A percentile compares a stretch with the other conserved stretches of the same genome.
Conservation (phyloP, 1,140 invertebrate genomes). For the Psilanteris sp. region DNA sequence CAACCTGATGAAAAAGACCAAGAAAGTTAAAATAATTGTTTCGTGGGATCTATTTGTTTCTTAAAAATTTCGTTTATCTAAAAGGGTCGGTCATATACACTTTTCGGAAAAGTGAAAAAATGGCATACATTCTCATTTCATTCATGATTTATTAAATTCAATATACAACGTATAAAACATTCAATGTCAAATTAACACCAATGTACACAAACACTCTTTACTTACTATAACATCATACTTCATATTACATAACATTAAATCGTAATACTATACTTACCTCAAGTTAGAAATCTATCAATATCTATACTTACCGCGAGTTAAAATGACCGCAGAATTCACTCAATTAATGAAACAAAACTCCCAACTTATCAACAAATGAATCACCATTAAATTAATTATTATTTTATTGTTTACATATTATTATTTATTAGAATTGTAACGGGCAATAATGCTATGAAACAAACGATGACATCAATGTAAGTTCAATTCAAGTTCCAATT, state of each 20-base stretch:
- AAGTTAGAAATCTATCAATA: conserved; percentile 31
- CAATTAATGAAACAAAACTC: conserved; percentile 15
- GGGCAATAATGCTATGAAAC: too few species aligned
- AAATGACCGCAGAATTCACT: conserved; percentile 33
- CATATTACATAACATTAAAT: conserved; percentile 33
- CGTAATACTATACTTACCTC: conserved; percentile 35
- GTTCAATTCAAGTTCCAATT: too few species aligned
- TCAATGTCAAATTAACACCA: conserved; percentile 2
- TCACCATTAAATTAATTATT: conserved; percentile 3
- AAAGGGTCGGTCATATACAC: too few species aligned
- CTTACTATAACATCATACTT: conserved; percentile 12
- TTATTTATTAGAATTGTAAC: too few species aligned
- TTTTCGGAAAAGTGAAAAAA: too few species aligned
- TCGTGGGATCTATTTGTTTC: too few species aligned
- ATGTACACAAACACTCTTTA: conserved; percentile 15
- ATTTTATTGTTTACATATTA: background rate
- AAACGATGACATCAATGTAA: too few species aligned
- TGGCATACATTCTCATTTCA: too few species aligned
- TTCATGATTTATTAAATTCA: background rate
- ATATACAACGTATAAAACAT: conserved; percentile 4
- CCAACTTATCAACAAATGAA: conserved; percentile 24
- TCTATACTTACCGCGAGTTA: conserved; percentile 11
- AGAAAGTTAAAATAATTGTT: too few species aligned
- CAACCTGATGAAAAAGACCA: too few species aligned
- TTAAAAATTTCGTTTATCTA: too few species aligned